These are phyloP conservation scores for Clarias platycephalus DNA, from an alignment of 2,797 vertebrate species.

Conservation along the genomic window DNA sequence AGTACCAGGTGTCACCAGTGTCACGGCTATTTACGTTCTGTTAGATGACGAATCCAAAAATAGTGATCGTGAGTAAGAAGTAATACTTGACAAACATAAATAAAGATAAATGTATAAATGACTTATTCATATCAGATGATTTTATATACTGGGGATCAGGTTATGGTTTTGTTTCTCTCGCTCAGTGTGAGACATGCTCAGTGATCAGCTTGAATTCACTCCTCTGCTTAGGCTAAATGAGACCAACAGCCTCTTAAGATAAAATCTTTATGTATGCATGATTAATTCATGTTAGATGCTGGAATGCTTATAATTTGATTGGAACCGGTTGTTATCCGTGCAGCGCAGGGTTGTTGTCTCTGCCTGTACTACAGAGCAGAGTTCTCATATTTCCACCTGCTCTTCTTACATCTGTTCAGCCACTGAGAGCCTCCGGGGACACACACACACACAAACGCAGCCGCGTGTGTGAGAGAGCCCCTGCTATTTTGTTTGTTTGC, in stretches of 20 bases:
- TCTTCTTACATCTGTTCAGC: slow-evolving; percentile 41
- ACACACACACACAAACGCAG: slow-evolving; percentile 14
- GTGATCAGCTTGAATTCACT: not conserved
- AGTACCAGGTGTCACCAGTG: not conserved
- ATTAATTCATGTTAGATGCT: slow-evolving; percentile 8
- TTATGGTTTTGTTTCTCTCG: not conserved
- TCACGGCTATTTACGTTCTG: not conserved
- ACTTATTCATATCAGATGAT: not conserved
- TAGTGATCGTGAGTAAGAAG: not conserved
- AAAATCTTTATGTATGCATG: not conserved
- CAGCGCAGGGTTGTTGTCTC: slow-evolving; percentile 13
- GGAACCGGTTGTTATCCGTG: not conserved
- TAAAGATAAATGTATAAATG: not conserved
- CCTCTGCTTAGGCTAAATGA: not conserved
- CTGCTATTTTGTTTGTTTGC: slow-evolving; percentile 47
- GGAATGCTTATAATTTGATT: slow-evolving; percentile 26
- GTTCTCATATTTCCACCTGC: slow-evolving; percentile 38
- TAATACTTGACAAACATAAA: not conserved
- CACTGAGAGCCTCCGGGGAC: slow-evolving; percentile 30
- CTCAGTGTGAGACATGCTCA: not conserved
- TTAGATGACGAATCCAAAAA: not conserved
- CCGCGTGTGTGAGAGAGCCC: slow-evolving; percentile 30
- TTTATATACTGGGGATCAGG: not conserved
- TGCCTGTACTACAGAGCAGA: slow-evolving; percentile 28
- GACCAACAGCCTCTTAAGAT: slow-evolving; percentile 9